Percentiles rank a stretch among this genome's conserved stretches.
Evolutionary conservation across 2,888 invertebrate genomes (phyloP).

Genomic region (Erannis defoliaria): DNA sequence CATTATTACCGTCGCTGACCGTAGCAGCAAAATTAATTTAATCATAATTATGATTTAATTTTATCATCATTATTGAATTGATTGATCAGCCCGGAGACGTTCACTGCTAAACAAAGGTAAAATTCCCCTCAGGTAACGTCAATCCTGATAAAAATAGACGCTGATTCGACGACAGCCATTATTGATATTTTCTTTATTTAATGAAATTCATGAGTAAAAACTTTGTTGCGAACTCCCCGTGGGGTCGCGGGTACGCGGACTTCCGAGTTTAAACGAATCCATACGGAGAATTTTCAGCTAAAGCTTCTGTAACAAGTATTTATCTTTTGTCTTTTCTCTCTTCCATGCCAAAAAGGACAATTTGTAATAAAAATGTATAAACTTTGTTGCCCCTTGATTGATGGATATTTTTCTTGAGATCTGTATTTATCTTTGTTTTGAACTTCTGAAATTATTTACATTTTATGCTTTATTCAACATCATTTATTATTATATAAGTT

Average conservation of each 20-base stretch:
- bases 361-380: constrained; percentile 60
- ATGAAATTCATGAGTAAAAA: constrained; percentile 26
- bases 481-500: neutral
- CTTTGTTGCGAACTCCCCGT: constrained; percentile 29
- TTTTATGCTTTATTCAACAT: neutral
- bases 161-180: constrained; percentile 4
- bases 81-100: too few species aligned
- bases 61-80: too few species aligned
- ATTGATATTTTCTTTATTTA: constrained; percentile 19
- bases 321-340: constrained; percentile 61
- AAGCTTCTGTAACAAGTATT: constrained; percentile 53
- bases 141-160: neutral
- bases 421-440: constrained; percentile 9
- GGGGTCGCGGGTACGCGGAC: constrained; percentile 21
- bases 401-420: constrained; percentile 50
- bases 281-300: constrained; percentile 36
- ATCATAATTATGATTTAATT: too few species aligned
- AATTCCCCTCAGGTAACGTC: neutral
- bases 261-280: constrained; percentile 35
- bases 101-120: too few species aligned
- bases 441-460: constrained; percentile 4
- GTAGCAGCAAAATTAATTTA: too few species aligned
- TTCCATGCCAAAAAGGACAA: constrained; percentile 65
- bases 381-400: constrained; percentile 62
- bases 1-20: too few species aligned